A percentile compares a stretch with the other conserved stretches of the same genome.
Conservation (phyloP, 2,113 vertebrate genomes). For the Genyomyrus donnyi region DNA sequence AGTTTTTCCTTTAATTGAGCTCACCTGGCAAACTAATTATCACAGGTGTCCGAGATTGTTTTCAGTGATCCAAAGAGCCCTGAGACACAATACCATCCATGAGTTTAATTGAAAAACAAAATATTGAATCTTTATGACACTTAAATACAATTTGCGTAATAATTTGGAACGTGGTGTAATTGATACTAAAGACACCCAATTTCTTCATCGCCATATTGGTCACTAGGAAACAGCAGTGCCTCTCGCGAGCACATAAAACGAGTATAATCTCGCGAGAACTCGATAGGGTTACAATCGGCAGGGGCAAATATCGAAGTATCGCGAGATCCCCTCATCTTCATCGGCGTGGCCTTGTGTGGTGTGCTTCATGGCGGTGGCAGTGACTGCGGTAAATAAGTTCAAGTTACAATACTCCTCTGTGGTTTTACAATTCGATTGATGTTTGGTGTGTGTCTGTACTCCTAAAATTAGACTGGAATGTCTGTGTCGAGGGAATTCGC, state of each 20-base stretch:
- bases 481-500: background rate
- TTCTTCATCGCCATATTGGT: background rate
- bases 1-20: constrained; percentile 21
- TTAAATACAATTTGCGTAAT: background rate
- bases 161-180: background rate
- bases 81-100: background rate
- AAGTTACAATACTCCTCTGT: background rate
- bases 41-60: constrained; percentile 15
- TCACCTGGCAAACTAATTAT: background rate
- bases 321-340: constrained; percentile 42
- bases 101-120: background rate
- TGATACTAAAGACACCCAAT: background rate
- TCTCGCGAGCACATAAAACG: constrained; percentile 10
- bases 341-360: constrained; percentile 36
- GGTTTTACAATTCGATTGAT: background rate
- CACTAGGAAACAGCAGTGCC: background rate
- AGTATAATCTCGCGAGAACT: constrained; percentile 6
- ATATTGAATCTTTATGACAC: background rate
- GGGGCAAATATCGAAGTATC: background rate
- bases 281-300: background rate
- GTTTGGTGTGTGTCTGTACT: background rate
- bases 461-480: background rate
- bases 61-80: background rate
- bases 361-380: constrained; percentile 41
- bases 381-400: constrained; percentile 36